Base-by-base conservation (phyloP, 2,113 vertebrate genomes). In the Pluvianellus socialis region DNA sequence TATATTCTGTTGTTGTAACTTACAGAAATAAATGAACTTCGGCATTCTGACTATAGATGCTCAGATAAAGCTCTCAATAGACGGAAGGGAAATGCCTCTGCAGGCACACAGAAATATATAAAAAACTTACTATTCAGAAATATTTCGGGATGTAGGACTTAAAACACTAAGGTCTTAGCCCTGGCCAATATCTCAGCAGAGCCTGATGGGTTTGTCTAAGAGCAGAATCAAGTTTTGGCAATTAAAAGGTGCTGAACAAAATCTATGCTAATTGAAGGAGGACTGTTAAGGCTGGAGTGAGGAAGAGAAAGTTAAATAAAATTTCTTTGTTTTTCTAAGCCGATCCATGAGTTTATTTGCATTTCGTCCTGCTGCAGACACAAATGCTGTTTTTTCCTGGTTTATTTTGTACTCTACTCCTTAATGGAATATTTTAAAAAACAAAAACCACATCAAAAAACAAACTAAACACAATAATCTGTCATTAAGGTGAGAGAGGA, bases 361-460 rank as follows among this genome's bases (percentile, higher is more conserved):
- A 33, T 72, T 89, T 80, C 27, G 45, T 72, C 8, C 53, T 73
- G 22, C 21, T 83, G 21, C n/a, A 80, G 12, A 44, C 1, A 20
- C 4, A 77, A 49, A 2, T 23, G 3, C 10, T 74, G 8, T 0
- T 32, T 44, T 53, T 32, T 28, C 24, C 59, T 73, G 10, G 7
- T 33, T 49, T 83, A 17, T 63, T 79, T 82, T 26, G 16, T n/a
- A 62, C 40, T 32, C 20, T 38, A 6, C 6, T 56, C 21, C 9
- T 19, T 32, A 88, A 55, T 0, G 9, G 10, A 66, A 7, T 47
- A 18, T 22, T 52, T 12, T 6, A 33, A 40, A 63, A 59, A 82
- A 38, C 6, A 35, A 33, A 6, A 1, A 0, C 4, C 10, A 40
- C 30, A 40, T 4, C 11, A 76, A 38, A 47, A 32, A 1, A 0